phyloP scores from a whole-genome alignment of 2,797 vertebrate genomes.

The Jordanella pulchra region DNA sequence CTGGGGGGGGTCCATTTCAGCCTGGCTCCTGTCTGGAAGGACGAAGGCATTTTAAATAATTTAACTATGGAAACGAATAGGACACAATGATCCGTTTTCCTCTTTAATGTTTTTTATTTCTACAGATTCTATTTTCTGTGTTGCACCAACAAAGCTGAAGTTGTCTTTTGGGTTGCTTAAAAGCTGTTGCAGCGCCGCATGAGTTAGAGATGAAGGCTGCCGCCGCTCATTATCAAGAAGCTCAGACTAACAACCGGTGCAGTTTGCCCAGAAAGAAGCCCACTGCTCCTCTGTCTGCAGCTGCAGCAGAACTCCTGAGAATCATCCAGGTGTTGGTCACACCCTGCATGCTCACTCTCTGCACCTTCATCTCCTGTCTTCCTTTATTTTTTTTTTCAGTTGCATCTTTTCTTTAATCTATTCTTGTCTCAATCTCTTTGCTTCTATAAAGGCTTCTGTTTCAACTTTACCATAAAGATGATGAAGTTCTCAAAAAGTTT shows the following conservation, averaged over 20 bases:
- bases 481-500: not conserved
- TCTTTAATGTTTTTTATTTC: not conserved
- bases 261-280: constrained; percentile 27
- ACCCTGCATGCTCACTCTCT: constrained; percentile 44
- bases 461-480: not conserved
- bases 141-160: not conserved
- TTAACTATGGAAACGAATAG: not conserved
- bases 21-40: constrained; percentile 8
- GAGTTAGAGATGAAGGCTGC: not conserved
- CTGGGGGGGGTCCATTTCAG: constrained; percentile 4
- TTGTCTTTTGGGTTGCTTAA: not conserved
- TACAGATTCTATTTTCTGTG: not conserved
- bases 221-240: too few species aligned
- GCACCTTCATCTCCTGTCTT: not conserved
- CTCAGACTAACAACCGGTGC: constrained; percentile 9
- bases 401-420: not conserved
- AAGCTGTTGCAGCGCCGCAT: not conserved
- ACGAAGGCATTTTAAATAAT: constrained; percentile 4
- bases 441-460: not conserved
- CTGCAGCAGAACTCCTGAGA: constrained; percentile 51
- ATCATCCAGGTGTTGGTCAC: constrained; percentile 58
- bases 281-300: constrained; percentile 45
- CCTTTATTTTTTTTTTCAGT: not conserved
- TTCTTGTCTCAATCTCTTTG: not conserved
- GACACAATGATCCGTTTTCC: not conserved